These are phyloP conservation scores for Aleiodes alternator DNA, from an alignment of 2,888 invertebrate species.

Conservation along the genomic window DNA sequence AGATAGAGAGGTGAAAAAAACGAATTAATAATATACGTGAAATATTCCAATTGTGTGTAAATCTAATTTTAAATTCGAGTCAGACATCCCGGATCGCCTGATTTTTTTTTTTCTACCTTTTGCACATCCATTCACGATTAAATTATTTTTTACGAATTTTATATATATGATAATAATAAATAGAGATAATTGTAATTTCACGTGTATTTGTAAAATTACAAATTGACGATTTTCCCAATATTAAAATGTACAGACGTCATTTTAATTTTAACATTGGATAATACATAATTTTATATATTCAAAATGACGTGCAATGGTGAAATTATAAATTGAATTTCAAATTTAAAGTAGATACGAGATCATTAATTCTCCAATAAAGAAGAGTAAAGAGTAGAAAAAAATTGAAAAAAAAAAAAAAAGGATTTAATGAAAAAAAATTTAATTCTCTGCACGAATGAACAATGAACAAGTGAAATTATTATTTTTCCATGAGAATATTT, in stretches of 20 bases:
- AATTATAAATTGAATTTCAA: conserved; percentile 22
- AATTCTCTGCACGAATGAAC: no score
- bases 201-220: not conserved
- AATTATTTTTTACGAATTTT: not conserved
- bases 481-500: no score
- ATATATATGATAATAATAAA: conserved; percentile 29
- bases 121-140: not conserved
- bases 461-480: no score
- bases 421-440: no score
- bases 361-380: conserved; percentile 16
- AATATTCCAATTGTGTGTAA: conserved; percentile 17
- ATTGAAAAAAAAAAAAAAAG: no score
- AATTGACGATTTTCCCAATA: conserved; percentile 22
- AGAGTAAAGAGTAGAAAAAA: no score
- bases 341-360: not conserved
- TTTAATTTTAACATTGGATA: conserved; percentile 17
- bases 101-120: not conserved
- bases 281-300: not conserved
- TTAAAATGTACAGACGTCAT: conserved; percentile 21
- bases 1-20: no score
- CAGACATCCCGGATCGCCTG: conserved; percentile 5
- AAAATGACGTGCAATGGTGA: not conserved
- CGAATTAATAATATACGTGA: conserved; percentile 22
- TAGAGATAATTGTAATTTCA: conserved; percentile 21
- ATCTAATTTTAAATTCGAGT: conserved; percentile 30